Evolutionary conservation across 2,797 vertebrate genomes (phyloP).

Genomic region (Cygnus olor): DNA sequence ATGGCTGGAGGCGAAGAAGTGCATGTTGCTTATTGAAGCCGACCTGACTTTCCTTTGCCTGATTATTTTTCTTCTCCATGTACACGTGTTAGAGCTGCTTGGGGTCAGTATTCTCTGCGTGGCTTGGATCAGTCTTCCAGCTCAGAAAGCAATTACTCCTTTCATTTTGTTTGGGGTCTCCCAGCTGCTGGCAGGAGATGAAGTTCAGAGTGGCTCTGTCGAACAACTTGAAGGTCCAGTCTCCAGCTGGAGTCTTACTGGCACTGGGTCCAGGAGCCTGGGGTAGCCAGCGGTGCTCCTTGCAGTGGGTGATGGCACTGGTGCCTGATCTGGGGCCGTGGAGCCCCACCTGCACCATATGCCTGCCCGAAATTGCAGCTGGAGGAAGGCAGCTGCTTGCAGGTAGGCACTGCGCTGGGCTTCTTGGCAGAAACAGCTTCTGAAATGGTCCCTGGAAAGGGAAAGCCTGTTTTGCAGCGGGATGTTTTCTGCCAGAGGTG

Average conservation of each 20-base stretch:
- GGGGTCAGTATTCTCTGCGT: not conserved
- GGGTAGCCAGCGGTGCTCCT: not conserved
- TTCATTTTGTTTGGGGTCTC: not conserved
- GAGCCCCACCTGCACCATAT: not conserved
- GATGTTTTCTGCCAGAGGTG: not conserved
- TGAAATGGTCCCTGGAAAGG: not conserved
- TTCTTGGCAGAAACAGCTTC: not conserved
- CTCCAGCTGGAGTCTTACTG: not conserved
- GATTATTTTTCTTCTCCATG: not conserved
- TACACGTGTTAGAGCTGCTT: not conserved
- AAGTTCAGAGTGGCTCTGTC: not conserved
- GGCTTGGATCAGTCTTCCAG: not conserved
- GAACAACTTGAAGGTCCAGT: not conserved
- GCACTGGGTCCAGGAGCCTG: not conserved
- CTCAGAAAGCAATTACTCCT: constrained; percentile 26
- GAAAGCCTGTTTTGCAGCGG: rapidly evolving
- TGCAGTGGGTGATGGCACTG: not conserved
- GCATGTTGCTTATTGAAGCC: not conserved
- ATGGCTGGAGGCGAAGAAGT: not conserved
- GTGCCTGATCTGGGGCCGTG: not conserved
- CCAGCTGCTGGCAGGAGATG: not conserved
- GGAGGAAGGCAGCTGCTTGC: rapidly evolving
- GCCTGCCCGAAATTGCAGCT: not conserved
- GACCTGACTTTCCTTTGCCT: not conserved
- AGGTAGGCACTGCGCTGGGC: rapidly evolving